These are phyloP conservation scores for Spilogale gracilis DNA, from an alignment of 2,113 vertebrate genomes.

Conservation along the genomic window DNA sequence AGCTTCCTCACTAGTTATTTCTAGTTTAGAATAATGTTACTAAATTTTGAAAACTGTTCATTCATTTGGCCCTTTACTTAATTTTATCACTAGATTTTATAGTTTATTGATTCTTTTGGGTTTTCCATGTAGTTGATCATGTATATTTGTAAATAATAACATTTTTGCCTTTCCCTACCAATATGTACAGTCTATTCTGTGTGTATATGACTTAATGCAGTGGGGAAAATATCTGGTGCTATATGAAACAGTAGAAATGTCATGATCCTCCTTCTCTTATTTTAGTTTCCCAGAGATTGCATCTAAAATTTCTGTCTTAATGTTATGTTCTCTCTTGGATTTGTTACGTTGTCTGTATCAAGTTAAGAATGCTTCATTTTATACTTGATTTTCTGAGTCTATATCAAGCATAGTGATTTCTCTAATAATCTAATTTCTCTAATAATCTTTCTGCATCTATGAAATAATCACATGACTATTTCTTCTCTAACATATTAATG, in stretches of 20 bases:
- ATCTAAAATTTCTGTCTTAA: background rate
- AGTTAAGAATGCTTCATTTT: background rate
- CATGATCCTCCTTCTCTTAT: background rate
- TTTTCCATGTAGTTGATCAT: background rate
- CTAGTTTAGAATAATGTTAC: background rate
- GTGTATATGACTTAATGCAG: background rate
- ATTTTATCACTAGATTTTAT: background rate
- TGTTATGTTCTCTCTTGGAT: background rate
- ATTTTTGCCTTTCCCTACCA: background rate
- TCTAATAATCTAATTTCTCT: conserved; percentile 13
- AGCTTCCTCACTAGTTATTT: background rate
- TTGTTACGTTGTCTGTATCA: background rate
- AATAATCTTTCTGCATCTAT: conserved; percentile 4
- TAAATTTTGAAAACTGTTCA: background rate
- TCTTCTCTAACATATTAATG: background rate
- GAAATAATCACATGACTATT: background rate
- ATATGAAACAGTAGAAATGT: background rate
- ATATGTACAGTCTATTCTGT: background rate
- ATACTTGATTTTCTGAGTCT: background rate
- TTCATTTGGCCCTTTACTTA: background rate
- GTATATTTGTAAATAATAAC: background rate
- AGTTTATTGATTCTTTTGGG: background rate
- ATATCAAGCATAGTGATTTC: background rate
- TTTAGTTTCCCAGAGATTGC: background rate
- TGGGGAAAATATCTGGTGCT: background rate